Evolutionary conservation across 2,113 vertebrate genomes (phyloP).

Genomic region (Mellivora capensis): DNA sequence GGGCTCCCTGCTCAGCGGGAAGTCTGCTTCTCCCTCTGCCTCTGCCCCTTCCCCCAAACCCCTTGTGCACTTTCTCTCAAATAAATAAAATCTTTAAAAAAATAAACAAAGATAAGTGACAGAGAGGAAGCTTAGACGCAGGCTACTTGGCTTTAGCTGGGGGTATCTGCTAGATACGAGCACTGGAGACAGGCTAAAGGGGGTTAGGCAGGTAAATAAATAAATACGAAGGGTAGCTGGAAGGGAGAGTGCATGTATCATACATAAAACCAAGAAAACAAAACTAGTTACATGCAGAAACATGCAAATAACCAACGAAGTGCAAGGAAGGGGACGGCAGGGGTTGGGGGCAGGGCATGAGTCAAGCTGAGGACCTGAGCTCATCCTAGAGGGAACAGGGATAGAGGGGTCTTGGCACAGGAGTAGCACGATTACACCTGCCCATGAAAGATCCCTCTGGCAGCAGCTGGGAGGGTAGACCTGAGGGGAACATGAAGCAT

Average conservation of each 20-base stretch:
- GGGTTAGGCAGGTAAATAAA: not conserved
- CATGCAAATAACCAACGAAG: not conserved
- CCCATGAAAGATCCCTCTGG: not conserved
- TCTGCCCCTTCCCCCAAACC: not conserved
- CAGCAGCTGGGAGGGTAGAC: not conserved
- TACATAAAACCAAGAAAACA: not conserved
- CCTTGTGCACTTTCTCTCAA: not conserved
- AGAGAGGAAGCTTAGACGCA: not conserved
- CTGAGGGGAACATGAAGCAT: not conserved
- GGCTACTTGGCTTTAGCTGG: not conserved
- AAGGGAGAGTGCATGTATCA: too few species aligned
- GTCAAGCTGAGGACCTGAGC: not conserved
- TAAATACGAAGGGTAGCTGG: not conserved
- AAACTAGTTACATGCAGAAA: not conserved
- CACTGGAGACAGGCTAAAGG: not conserved
- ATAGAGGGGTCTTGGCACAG: not conserved
- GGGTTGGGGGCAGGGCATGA: not conserved
- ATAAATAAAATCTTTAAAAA: not conserved
- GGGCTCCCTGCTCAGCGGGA: not conserved
- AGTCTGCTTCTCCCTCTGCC: not conserved
- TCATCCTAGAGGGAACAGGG: not conserved
- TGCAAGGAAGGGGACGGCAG: not conserved
- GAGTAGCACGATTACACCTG: not conserved
- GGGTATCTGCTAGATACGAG: not conserved
- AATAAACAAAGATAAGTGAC: not conserved